Evolutionary conservation across 2,113 vertebrate species (phyloP).

Genomic region (Halcyon senegalensis): DNA sequence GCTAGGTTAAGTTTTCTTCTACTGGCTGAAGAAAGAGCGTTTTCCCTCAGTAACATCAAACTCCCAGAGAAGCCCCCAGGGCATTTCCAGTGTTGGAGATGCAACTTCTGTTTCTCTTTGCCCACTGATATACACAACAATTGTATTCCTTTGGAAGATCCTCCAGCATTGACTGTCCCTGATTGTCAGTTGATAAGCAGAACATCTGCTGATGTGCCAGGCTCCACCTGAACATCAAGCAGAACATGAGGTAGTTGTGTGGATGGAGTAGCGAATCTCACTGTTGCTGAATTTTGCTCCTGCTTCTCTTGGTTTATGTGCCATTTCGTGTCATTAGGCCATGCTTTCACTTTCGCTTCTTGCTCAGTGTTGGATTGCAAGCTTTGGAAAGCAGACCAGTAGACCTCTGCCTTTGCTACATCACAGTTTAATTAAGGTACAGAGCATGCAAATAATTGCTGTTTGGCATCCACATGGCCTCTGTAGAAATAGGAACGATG

Average conservation of each 20-base stretch:
- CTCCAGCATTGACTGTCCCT: slow-evolving; percentile 81
- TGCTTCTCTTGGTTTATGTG: slow-evolving; percentile 61
- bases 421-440: slow-evolving; percentile 79
- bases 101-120: slow-evolving; percentile 82
- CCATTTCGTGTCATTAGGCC: slow-evolving; percentile 68
- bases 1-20: not conserved
- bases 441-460: slow-evolving; percentile 81
- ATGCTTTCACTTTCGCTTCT: slow-evolving; percentile 75
- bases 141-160: slow-evolving; percentile 84
- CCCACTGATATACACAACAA: slow-evolving; percentile 81
- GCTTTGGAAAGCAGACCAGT: slow-evolving; percentile 72
- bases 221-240: slow-evolving; percentile 83
- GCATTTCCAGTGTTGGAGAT: slow-evolving; percentile 85
- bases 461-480: slow-evolving; percentile 81
- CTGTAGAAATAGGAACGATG: slow-evolving; percentile 79
- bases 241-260: slow-evolving; percentile 82
- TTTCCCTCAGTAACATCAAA: not conserved
- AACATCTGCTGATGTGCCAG: slow-evolving; percentile 74
- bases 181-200: slow-evolving; percentile 83
- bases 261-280: slow-evolving; percentile 73
- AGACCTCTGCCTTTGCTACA: slow-evolving; percentile 77
- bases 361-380: slow-evolving; percentile 77
- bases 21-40: not conserved
- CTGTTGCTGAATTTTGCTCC: slow-evolving; percentile 72
- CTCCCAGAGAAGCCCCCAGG: slow-evolving; percentile 59